Evolutionary conservation across 2,113 vertebrate genomes (phyloP).

Genomic region (Cranoglanis bouderius): DNA sequence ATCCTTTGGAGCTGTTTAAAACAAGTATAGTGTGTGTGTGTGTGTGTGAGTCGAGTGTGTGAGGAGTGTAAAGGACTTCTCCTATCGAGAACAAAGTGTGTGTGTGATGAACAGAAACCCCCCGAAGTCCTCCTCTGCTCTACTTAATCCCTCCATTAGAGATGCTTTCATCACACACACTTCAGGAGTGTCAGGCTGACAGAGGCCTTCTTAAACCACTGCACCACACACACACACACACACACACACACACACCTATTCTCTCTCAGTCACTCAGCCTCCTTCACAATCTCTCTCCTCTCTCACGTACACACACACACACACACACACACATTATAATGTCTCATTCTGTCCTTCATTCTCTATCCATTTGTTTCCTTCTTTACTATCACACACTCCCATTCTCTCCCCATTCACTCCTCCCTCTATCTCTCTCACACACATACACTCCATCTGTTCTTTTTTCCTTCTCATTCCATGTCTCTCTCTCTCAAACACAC

Average conservation of each 20-base stretch:
- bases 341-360: background rate
- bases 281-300: background rate
- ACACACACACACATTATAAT: conserved; percentile 2
- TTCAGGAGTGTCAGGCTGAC: conserved; percentile 33
- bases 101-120: conserved; percentile 65
- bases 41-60: background rate
- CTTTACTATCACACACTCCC: conserved; percentile 1
- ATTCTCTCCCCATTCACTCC: background rate
- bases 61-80: conserved; percentile 15
- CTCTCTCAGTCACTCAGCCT: background rate
- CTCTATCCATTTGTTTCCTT: background rate
- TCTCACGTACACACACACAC: background rate
- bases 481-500: background rate
- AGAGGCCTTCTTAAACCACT: conserved; percentile 14
- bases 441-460: background rate
- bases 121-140: conserved; percentile 63
- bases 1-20: background rate
- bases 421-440: background rate
- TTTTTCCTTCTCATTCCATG: too few species aligned
- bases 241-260: background rate
- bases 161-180: conserved; percentile 47
- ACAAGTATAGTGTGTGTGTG: background rate
- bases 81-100: conserved; percentile 66
- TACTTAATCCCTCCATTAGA: conserved; percentile 71
- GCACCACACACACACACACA: conserved; percentile 45